Percentiles rank a stretch among this genome's conserved stretches.
Evolutionary conservation across 2,113 vertebrate genomes (phyloP).

Genomic region (Alces alces): DNA sequence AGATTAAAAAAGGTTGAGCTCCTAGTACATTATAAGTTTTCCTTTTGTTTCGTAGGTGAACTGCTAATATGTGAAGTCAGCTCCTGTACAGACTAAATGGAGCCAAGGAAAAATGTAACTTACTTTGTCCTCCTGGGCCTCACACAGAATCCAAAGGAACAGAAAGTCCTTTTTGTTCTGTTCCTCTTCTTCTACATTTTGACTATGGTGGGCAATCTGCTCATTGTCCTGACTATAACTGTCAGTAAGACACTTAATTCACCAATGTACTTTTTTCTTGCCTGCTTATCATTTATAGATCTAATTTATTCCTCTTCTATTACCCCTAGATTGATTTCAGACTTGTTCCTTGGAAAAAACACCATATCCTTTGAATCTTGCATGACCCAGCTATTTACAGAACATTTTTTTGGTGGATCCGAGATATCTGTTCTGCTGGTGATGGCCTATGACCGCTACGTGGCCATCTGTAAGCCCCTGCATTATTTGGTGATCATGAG

Average conservation of each 20-base stretch:
- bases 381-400: background rate
- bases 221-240: background rate
- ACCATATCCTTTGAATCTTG: background rate
- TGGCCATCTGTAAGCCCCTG: background rate
- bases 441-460: background rate
- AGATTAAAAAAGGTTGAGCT: background rate
- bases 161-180: constrained; percentile 11
- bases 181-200: constrained; percentile 9
- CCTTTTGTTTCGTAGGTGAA: background rate
- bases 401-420: background rate
- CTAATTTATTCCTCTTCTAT: background rate
- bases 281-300: background rate
- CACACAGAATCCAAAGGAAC: background rate
- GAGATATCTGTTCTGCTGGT: background rate
- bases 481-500: constrained; percentile 16
- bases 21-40: background rate
- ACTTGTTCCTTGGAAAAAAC: background rate
- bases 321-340: background rate
- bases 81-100: background rate
- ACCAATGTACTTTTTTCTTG: background rate
- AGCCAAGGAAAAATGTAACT: constrained; percentile 29
- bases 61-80: background rate
- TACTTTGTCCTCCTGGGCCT: constrained; percentile 65
- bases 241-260: background rate
- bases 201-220: constrained; percentile 45